phyloP scores from a whole-genome alignment of 2,113 vertebrate genomes.

The Tenrec ecaudatus region DNA sequence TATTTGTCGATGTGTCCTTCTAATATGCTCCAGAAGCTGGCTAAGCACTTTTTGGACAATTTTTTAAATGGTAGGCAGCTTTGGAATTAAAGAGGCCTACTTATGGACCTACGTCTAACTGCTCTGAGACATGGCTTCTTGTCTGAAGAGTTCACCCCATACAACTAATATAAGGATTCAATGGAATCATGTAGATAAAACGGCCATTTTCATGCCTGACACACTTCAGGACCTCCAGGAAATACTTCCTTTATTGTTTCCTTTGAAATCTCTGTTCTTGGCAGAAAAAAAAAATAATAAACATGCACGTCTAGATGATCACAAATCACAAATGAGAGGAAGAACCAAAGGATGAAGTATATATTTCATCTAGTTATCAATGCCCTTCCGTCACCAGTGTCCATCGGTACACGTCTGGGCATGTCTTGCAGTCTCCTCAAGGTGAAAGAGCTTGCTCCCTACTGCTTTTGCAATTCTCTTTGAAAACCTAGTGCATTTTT shows the following conservation, averaged over 20 bases:
- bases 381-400: neutral
- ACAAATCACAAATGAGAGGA: neutral
- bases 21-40: neutral
- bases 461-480: conserved; percentile 9
- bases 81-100: neutral
- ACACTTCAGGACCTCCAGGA: neutral
- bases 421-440: neutral
- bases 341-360: conserved; percentile 8
- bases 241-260: conserved; percentile 20
- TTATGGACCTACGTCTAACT: neutral
- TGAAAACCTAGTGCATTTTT: neutral
- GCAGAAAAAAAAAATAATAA: neutral
- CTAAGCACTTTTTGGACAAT: conserved; percentile 9
- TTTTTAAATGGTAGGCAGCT: neutral
- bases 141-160: conserved; percentile 4
- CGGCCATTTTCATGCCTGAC: neutral
- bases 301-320: neutral
- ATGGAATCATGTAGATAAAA: neutral
- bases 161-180: conserved; percentile 13
- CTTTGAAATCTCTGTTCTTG: conserved; percentile 3
- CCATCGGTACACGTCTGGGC: neutral
- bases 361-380: neutral
- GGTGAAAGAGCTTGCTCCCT: neutral
- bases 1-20: conserved; percentile 13
- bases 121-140: neutral